phyloP scores from a whole-genome alignment of 2,113 vertebrate species.

The Fukomys damarensis region DNA sequence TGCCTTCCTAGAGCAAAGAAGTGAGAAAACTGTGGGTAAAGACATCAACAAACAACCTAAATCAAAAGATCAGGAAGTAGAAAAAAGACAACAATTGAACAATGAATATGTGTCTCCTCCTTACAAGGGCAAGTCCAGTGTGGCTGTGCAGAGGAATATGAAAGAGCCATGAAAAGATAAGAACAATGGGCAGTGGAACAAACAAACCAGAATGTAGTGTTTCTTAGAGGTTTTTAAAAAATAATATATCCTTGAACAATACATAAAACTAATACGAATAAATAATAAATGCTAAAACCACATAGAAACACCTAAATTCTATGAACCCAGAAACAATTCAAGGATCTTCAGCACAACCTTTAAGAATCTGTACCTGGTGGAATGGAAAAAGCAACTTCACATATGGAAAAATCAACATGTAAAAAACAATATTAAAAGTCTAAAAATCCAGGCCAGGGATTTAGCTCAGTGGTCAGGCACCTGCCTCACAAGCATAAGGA shows the following conservation, averaged over 20 bases:
- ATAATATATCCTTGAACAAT: neutral
- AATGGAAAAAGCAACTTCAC: neutral
- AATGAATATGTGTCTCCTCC: neutral
- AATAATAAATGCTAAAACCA: neutral
- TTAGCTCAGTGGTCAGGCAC: too few relatives aligned
- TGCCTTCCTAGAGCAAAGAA: neutral
- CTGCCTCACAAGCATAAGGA: too few relatives aligned
- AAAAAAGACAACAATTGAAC: neutral
- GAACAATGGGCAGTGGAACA: fast-evolving
- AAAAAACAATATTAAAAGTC: neutral
- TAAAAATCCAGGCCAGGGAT: too few relatives aligned
- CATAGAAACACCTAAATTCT: neutral
- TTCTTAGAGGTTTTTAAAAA: neutral
- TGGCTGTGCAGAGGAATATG: fast-evolving
- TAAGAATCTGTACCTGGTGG: neutral
- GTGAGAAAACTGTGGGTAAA: neutral
- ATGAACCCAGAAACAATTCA: neutral
- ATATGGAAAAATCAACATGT: neutral
- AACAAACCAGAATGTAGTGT: too few relatives aligned
- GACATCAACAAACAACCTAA: neutral
- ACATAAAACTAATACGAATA: neutral
- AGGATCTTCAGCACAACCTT: neutral
- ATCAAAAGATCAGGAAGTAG: neutral
- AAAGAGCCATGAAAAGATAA: neutral
- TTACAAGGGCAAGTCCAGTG: too few relatives aligned